phyloP scores from a whole-genome alignment of 2,797 vertebrate genomes.

The Danio aesculapii region DNA sequence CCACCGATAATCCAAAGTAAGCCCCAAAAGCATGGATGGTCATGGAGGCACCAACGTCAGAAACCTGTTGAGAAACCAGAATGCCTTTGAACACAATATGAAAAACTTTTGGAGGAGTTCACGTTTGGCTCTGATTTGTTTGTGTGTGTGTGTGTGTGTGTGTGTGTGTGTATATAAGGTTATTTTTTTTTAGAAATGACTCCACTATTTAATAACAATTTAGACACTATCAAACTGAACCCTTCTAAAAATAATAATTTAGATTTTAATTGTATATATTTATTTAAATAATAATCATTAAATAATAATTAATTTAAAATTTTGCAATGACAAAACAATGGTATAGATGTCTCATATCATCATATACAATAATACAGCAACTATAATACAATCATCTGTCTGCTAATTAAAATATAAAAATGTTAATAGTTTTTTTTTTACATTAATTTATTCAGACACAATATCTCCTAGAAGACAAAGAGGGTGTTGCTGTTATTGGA shows the following conservation, averaged over 20 bases:
- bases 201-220: neutral
- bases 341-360: too few species aligned
- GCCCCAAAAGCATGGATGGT: slow-evolving; percentile 95
- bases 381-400: too few species aligned
- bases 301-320: too few species aligned
- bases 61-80: slow-evolving; percentile 77
- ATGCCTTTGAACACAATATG: neutral
- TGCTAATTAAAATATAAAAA: neutral
- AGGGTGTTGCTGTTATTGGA: neutral
- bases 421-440: neutral
- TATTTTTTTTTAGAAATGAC: neutral
- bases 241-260: neutral
- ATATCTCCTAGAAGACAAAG: neutral
- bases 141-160: too few species aligned
- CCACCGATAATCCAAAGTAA: slow-evolving; percentile 91
- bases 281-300: too few species aligned
- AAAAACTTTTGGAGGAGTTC: neutral
- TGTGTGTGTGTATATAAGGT: neutral
- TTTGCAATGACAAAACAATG: too few species aligned
- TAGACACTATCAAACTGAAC: neutral
- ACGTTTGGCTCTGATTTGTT: neutral
- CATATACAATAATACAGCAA: too few species aligned
- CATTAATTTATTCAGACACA: too few species aligned
- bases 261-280: neutral
- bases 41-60: slow-evolving; percentile 93